Base-by-base conservation (phyloP, 2,113 vertebrate species). In the Okapia johnstoni region DNA sequence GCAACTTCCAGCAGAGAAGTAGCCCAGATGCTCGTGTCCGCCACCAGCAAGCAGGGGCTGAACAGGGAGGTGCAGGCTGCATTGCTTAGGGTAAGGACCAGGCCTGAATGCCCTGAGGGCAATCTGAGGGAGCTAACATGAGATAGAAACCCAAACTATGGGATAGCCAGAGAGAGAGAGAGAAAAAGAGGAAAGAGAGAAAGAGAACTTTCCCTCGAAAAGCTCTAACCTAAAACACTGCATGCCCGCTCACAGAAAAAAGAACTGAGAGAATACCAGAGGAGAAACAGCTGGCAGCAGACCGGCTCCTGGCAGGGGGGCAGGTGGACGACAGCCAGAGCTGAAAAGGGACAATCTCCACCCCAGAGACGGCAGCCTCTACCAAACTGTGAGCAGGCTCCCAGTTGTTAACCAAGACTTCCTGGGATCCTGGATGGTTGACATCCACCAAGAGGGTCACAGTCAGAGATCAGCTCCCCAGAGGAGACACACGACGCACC, bases 201-300 rank as follows among this genome's bases (percentile, higher is more conserved):
- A 33, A 61, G 60, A 15, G 28, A 61, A 61, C 14, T 61, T 61
- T 61, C 60, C 0, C 0, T 14, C 0, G 0, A 61, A 33, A 33
- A 30, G 60, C 60, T 33, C 14, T 61, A 61, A 61, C 60, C 28
- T 33, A 33, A 63, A 33, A 14, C 30, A 33, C 60, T 63, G 60
- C 30, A 33, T 28, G 28, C 30, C 30, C 3, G 0, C 60, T 61
- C 60, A 33, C 60, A 33, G 30, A 63, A 33, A 28, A 33, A 33
- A 61, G 60, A 30, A 63, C 26, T 33, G 30, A 63, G 3, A 3
- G 14, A 33, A 63, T 33, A 63, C 30, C 60, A 63, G 60, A 33
- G 30, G 60, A 61, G 60, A 33, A 14, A 14, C 60, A 63, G 60
- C 30, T 0, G 3, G 60, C 60, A 33, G 14, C 7, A 14, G 6